These are phyloP conservation scores for Pipistrellus pipistrellus DNA, from an alignment of 2,797 vertebrate genomes.

Conservation along the genomic window DNA sequence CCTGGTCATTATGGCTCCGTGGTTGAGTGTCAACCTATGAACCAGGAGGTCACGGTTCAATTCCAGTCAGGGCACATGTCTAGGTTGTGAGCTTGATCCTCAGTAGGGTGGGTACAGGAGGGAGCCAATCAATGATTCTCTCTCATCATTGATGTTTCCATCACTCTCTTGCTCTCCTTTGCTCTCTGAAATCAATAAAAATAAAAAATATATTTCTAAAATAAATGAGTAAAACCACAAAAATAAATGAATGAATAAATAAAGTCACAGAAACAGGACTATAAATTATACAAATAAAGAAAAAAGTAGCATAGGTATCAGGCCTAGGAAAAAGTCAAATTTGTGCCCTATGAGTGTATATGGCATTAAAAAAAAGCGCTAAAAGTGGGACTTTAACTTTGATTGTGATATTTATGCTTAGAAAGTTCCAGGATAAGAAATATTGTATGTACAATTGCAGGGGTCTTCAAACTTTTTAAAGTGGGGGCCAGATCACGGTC, in stretches of 20 bases:
- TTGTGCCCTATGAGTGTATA: not conserved
- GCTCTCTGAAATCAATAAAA: not conserved
- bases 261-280: slow-evolving; percentile 31
- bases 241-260: not conserved
- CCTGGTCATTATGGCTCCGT: not conserved
- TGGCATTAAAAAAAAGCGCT: not conserved
- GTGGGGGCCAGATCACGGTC: no score
- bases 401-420: slow-evolving; percentile 27
- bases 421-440: slow-evolving; percentile 14
- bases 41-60: not conserved
- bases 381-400: not conserved
- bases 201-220: not conserved
- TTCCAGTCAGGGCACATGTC: not conserved
- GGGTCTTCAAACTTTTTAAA: no score
- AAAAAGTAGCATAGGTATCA: not conserved
- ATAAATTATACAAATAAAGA: not conserved
- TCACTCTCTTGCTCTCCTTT: not conserved
- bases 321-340: not conserved
- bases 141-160: not conserved
- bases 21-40: not conserved
- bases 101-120: not conserved
- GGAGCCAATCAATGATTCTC: not conserved
- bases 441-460: no score
- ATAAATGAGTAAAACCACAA: not conserved
- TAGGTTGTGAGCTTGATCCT: not conserved